Conservation (phyloP, 2,888 invertebrate species). For the Heliconius ethilla region DNA sequence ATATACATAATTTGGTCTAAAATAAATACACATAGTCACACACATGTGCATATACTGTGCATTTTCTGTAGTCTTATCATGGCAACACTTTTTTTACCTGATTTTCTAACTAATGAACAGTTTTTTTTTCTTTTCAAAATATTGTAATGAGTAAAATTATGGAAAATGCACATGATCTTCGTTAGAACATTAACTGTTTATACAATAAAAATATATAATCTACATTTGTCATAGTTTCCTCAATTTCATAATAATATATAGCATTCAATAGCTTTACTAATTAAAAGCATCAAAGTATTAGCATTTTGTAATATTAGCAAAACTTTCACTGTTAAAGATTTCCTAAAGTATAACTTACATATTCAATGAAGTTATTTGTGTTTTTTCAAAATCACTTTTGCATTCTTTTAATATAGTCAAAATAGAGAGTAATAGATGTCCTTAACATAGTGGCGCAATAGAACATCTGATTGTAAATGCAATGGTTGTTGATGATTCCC, state of each 20-base stretch:
- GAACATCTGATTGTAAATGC: too few relatives aligned
- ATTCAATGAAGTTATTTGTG: neutral
- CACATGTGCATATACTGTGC: neutral
- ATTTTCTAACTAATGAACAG: neutral
- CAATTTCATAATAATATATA: constrained; percentile 21
- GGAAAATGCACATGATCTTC: neutral
- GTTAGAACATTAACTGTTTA: neutral
- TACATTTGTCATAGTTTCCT: neutral
- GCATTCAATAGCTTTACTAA: constrained; percentile 24
- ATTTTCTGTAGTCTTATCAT: constrained; percentile 10
- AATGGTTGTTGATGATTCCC: too few relatives aligned
- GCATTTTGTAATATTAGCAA: constrained; percentile 8
- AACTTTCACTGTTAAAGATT: neutral
- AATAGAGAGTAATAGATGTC: too few relatives aligned
- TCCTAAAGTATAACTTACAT: neutral
- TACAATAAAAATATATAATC: neutral
- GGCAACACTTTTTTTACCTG: neutral
- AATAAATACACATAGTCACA: neutral
- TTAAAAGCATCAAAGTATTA: constrained; percentile 3
- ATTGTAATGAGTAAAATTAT: constrained; percentile 8
- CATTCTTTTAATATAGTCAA: too few relatives aligned
- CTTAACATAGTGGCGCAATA: too few relatives aligned
- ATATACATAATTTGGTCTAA: too few relatives aligned
- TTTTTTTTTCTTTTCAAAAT: neutral
- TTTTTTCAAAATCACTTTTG: neutral